A percentile compares a stretch with the other conserved stretches of the same genome.
Evolutionary conservation across 2,888 invertebrate species (phyloP).

Genomic region (Horisme vitalbata): DNA sequence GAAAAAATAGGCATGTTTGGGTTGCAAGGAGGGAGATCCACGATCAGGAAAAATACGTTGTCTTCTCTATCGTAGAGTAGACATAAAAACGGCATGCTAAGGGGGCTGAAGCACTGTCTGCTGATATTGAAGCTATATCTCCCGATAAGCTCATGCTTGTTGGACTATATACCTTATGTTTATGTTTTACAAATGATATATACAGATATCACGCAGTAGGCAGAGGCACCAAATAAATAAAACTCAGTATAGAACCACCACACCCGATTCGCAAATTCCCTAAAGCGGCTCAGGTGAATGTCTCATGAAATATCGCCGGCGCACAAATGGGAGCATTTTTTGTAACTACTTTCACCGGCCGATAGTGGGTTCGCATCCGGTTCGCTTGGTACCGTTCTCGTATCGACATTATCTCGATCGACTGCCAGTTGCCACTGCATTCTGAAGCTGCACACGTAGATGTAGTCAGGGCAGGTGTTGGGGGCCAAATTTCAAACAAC

Average conservation of each 20-base stretch:
- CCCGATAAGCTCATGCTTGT: too few relatives aligned
- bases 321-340: slow-evolving; percentile 82
- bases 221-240: neutral
- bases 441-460: slow-evolving; percentile 23
- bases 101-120: too few relatives aligned
- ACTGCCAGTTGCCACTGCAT: slow-evolving; percentile 20
- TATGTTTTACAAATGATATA: too few relatives aligned
- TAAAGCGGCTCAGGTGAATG: slow-evolving; percentile 63
- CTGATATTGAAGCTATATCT: too few relatives aligned
- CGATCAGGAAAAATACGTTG: too few relatives aligned
- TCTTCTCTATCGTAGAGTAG: too few relatives aligned
- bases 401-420: slow-evolving; percentile 41
- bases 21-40: too few relatives aligned
- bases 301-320: slow-evolving; percentile 76
- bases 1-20: too few relatives aligned
- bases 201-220: neutral
- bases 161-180: too few relatives aligned
- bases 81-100: too few relatives aligned
- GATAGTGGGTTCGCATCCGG: slow-evolving; percentile 77
- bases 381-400: slow-evolving; percentile 65
- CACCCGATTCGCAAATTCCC: slow-evolving; percentile 24
- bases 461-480: slow-evolving; percentile 2
- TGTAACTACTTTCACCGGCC: slow-evolving; percentile 80
- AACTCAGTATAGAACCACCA: neutral
- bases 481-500: too few relatives aligned